phyloP scores from a whole-genome alignment of 1,140 invertebrate genomes.

The Adoxophyes honmai region DNA sequence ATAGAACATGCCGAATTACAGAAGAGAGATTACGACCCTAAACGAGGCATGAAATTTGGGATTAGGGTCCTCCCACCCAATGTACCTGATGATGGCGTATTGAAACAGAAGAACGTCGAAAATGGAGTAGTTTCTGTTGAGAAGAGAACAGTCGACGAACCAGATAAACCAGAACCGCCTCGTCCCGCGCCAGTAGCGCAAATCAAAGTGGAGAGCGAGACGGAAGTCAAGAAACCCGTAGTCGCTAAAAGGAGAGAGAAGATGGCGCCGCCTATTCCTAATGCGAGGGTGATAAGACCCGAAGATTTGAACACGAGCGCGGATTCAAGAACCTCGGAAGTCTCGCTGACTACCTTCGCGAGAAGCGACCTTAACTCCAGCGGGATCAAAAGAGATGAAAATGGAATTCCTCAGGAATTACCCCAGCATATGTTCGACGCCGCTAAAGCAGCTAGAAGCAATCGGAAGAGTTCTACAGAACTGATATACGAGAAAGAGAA shows the following conservation, averaged over 20 bases:
- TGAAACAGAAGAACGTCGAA: slow-evolving; percentile 73
- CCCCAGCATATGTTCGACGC: slow-evolving; percentile 85
- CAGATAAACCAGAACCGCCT: slow-evolving; percentile 66
- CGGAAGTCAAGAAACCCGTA: slow-evolving; percentile 67
- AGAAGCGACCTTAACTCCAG: slow-evolving; percentile 75
- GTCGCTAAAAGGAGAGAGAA: slow-evolving; percentile 74
- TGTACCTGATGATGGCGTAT: slow-evolving; percentile 69
- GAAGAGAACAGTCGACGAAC: slow-evolving; percentile 73
- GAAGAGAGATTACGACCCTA: slow-evolving; percentile 71
- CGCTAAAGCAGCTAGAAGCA: slow-evolving; percentile 81
- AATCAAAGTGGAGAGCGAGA: slow-evolving; percentile 63
- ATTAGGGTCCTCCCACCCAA: slow-evolving; percentile 81
- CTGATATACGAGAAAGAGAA: slow-evolving; percentile 55
- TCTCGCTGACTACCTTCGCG: slow-evolving; percentile 43
- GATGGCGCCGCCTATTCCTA: slow-evolving; percentile 70
- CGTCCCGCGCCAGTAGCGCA: slow-evolving; percentile 43
- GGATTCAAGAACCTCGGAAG: slow-evolving; percentile 49
- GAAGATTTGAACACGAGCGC: slow-evolving; percentile 44
- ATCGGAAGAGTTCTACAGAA: slow-evolving; percentile 78
- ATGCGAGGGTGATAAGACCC: slow-evolving; percentile 58
- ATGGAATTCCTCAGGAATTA: slow-evolving; percentile 80
- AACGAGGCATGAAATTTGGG: slow-evolving; percentile 82
- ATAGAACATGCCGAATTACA: slow-evolving; percentile 66
- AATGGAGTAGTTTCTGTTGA: slow-evolving; percentile 61
- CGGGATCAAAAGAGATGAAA: slow-evolving; percentile 78